Base-by-base conservation (phyloP, 2,113 vertebrate genomes). In the Rhinichthys klamathensis region DNA sequence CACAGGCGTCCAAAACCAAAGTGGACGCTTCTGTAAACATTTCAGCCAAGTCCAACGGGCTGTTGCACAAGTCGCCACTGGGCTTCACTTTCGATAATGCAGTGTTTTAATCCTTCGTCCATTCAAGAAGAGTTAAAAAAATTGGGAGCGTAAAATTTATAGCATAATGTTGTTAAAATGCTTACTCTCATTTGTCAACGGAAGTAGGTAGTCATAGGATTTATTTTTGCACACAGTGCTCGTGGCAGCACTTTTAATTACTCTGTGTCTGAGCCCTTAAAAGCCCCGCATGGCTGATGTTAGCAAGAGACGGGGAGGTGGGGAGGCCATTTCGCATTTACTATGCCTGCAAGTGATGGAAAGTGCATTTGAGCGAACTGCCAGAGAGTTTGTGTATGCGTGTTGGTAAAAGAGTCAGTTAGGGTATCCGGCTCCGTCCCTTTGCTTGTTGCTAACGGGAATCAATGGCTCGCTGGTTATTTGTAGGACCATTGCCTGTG, bases 401-500 rank as follows among this genome's bases (percentile, higher is more conserved):
- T 72, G 61, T 72, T 54, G 35, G 54, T 30, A 30, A 85, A 49
- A 56, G 74, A 79, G 78, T 87, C 80, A 84, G 79, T 87, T 3
- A 1, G 87, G 85, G 84, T 89, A 84, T 89, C 89, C 86, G 85
- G 51, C 85, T 88, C 87, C 82, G n/a, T 90, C 89, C 89, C 89
- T 88, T 91, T 85, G 85, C 82, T 82, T 84, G 87, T 86, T 86
- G 84, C 84, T 91, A 91, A 91, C 16, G 89, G 91, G 89, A 93
- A 93, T 94, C 93, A 90, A 94, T 94, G 88, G 84, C 86, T 90
- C 87, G 82, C 89, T 90, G 84, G 92, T 91, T 90, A 91, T 92
- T 91, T 92, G 90, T 92, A 79, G 90, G 90, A 87, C 90, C 90
- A 90, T 90, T 91, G 93, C 89, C 93, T 92, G 91, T 91, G 89